Percentiles rank a stretch among this genome's conserved stretches.
Conservation (phyloP, 2,888 invertebrate genomes). For the Corythucha ciliata region DNA sequence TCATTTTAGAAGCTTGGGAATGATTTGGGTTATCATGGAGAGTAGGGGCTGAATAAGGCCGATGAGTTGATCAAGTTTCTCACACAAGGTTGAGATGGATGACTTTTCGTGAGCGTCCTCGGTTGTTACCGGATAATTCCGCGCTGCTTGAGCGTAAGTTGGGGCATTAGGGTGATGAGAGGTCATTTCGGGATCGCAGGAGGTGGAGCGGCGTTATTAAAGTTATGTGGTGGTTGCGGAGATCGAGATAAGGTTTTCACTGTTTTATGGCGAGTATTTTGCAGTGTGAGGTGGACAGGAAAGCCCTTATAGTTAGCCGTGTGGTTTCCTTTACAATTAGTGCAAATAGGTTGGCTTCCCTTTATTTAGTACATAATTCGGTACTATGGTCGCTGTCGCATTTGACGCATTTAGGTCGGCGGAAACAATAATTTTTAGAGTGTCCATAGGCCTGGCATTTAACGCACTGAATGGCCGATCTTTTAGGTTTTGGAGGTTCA, state of each 20-base stretch:
- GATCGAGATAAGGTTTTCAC: too few species aligned
- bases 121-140: too few species aligned
- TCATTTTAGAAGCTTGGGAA: conserved; percentile 2
- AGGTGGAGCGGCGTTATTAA: too few species aligned
- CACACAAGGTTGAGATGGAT: not conserved
- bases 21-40: not conserved
- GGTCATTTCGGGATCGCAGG: too few species aligned
- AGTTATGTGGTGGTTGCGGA: too few species aligned
- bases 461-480: too few species aligned
- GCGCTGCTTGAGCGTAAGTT: too few species aligned
- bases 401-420: not conserved
- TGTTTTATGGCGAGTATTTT: too few species aligned
- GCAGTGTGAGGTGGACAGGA: not conserved
- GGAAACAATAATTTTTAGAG: not conserved
- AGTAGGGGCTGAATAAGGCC: conserved; percentile 1
- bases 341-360: not conserved
- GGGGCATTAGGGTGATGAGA: too few species aligned
- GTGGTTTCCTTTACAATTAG: not conserved
- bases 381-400: not conserved
- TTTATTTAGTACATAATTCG: not conserved
- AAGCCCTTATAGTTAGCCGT: not conserved
- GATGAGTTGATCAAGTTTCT: conserved; percentile 1
- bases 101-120: too few species aligned
- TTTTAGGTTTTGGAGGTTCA: too few species aligned
- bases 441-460: not conserved